These are phyloP conservation scores for Tetragnatha montana DNA, from an alignment of 2,888 invertebrate genomes.

Conservation along the genomic window DNA sequence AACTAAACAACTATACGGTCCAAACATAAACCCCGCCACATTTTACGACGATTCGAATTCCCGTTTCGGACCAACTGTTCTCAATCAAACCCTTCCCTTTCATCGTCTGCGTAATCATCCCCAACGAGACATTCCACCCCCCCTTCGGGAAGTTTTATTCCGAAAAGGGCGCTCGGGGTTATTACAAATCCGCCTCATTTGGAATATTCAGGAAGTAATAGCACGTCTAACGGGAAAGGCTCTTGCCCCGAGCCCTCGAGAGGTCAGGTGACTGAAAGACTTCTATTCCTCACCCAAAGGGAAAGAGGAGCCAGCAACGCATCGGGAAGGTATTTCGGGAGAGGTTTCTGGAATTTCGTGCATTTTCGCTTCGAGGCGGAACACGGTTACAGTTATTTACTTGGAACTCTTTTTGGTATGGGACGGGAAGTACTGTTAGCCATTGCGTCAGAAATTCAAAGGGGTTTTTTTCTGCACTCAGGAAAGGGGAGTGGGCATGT, in stretches of 20 bases:
- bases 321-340: background rate
- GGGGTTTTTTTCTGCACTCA: no score
- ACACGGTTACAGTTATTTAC: no score
- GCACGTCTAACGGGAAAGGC: background rate
- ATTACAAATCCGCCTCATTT: constrained; percentile 47
- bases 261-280: constrained; percentile 17
- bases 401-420: no score
- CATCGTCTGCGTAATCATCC: constrained; percentile 17
- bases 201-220: constrained; percentile 56
- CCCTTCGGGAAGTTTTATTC: constrained; percentile 13
- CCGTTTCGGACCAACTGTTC: constrained; percentile 37
- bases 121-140: constrained; percentile 4
- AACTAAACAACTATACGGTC: no score
- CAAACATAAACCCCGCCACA: background rate
- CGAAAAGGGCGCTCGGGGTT: background rate
- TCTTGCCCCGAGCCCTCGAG: constrained; percentile 11
- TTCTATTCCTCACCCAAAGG: constrained; percentile 1
- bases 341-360: background rate
- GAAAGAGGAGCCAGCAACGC: background rate
- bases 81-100: constrained; percentile 25
- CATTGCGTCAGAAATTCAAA: no score
- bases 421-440: no score
- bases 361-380: background rate
- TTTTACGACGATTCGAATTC: background rate
- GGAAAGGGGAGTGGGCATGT: no score